Evolutionary conservation across 2,888 invertebrate species (phyloP).

Genomic region (Hydrotaea cyrtoneurina): DNA sequence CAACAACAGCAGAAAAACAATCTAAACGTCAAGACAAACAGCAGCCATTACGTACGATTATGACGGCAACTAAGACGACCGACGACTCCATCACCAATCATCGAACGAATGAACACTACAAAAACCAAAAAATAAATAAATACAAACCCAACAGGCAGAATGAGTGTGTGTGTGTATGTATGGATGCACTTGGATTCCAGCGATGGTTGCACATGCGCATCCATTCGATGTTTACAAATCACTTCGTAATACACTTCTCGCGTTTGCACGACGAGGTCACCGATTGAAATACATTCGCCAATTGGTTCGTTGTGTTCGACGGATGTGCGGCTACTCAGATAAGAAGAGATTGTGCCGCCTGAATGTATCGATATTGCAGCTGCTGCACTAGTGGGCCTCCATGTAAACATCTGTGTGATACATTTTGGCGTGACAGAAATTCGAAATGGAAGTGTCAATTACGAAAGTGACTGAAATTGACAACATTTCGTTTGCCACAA

Average conservation of each 20-base stretch:
- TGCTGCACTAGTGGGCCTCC: not conserved
- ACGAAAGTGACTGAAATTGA: too few relatives aligned
- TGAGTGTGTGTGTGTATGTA: not conserved
- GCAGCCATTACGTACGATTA: slow-evolving; percentile 35
- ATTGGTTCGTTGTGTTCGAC: not conserved
- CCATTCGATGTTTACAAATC: slow-evolving; percentile 43
- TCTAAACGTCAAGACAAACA: slow-evolving; percentile 28
- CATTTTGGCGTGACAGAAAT: too few relatives aligned
- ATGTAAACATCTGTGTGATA: not conserved
- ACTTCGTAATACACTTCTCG: slow-evolving; percentile 8
- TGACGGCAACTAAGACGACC: too few relatives aligned
- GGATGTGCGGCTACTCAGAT: not conserved
- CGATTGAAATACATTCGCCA: slow-evolving; percentile 19
- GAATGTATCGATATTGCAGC: not conserved
- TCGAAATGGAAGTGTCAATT: too few relatives aligned
- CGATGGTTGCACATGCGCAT: slow-evolving; percentile 61
- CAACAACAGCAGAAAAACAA: slow-evolving; percentile 13
- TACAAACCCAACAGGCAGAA: too few relatives aligned
- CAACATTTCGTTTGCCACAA: too few relatives aligned
- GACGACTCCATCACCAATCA: slow-evolving; percentile 8
- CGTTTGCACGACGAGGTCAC: slow-evolving; percentile 23
- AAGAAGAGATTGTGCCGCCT: not conserved
- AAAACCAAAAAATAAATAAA: not conserved
- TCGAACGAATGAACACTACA: not conserved
- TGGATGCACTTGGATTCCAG: not conserved